Base-by-base conservation (phyloP, 2,113 vertebrate genomes). In the Sisor rabdophorus region DNA sequence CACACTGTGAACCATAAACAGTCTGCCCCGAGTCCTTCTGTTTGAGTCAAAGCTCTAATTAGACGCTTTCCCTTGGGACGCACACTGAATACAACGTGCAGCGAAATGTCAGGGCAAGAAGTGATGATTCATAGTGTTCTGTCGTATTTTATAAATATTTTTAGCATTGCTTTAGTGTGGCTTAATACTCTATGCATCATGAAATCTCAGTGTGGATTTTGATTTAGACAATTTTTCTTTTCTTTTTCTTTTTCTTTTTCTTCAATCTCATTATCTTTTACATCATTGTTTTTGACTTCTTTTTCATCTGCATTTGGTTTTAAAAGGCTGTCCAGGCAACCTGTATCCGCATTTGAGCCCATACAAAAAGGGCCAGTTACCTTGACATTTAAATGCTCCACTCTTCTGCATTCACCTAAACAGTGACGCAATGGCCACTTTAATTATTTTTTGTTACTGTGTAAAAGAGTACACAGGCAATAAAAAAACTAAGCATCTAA, bases 41-140 rank as follows among this genome's bases (percentile, higher is more conserved):
- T 76, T 77, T 58, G 73, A 79, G 75, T 32, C 55, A 48, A 76
- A 53, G 67, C 78, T 84, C 86, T 87, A 86, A 86, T 86, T 87
- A 87, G 82, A 47, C n/a, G 0, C 16, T 48, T 54, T 83, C 85
- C 82, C 80, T 56, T 10, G 82, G 82, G 82, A 80, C 59, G 78
- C 54, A 55, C 73, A 76, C 80, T 77, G 24, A 53, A 78, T 59
- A 80, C 83, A 82, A 84, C 83, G 80, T 84, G 68, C 68, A 68
- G 53, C 68, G 71, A 82, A 83, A 12, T 65, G 68, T 76, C 76
- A 71, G 50, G 71, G 60, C 77, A 48, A 26, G 70, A 82, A 87
- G 85, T 81, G 86, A 86, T 83, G 82, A 86, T 83, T 84, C 84
- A 81, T 80, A 82, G 81, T 79, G 68, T 67, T 59, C 61, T 82